Evolutionary conservation across 2,888 invertebrate genomes (phyloP), one percentile per base, ranked within the genome.

Genomic region (Leuctra nigra): DNA sequence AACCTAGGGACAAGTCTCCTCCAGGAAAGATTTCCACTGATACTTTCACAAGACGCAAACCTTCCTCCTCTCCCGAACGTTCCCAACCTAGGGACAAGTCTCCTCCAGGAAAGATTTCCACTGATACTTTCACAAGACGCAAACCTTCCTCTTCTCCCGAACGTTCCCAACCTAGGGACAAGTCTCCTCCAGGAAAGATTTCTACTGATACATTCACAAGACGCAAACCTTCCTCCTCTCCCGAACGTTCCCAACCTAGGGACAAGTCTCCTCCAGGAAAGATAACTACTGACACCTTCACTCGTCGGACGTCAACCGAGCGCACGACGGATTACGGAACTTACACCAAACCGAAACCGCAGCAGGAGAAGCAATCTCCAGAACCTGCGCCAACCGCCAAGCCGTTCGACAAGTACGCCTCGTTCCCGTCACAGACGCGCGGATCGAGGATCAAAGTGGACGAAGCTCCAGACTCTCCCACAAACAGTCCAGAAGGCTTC

Each of bases 291-390:
- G 48, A 46, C 11, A 55, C 55, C 1, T 29, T 29, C 11, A 11
- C 6, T 29, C 6, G 29, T 7, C 7, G 6, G 6, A 29, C 6
- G 6, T n/a, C n/a, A 11, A 24, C 47, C 16, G 47, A 25, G 11
- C 23, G 16, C 20, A 9, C 14, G 11, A 33, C 14, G 14, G 56
- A 53, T 13, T 53, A 53, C 16, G 55, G 46, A 29, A 58, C 58
- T 13, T 58, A 55, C 44, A 46, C 29, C 20, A 56, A 53, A 35
- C 41, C 48, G 11, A 54, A 50, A 41, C 48, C 56, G 2, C 23
- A 3, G 14, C 18, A 9, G 9, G 55, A 46, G 6, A 25, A 22
- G 9, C 50, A 2, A 14, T 7, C 7, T 13, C 4, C 24, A n/a
- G 14, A 6, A 14, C 7, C 3, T 29, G n/a, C n/a, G 29, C 20